Percentiles rank a stretch among this genome's conserved stretches.
phyloP scores from a whole-genome alignment of 2,113 vertebrate species.

The Motacilla alba region DNA sequence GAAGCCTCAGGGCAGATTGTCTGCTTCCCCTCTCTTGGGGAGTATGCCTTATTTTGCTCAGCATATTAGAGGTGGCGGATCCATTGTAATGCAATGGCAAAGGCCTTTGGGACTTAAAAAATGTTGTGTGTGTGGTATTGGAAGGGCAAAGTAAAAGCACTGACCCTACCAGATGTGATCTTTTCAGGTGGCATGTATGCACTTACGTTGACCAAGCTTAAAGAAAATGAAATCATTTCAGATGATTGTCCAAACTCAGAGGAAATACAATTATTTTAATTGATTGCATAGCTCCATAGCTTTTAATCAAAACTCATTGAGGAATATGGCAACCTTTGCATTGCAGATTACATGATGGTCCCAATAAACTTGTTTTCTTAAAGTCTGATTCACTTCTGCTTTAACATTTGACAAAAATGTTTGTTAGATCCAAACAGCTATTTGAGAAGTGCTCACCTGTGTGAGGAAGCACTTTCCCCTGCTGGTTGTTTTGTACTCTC shows the following conservation, averaged over 20 bases:
- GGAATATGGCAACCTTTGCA: neutral
- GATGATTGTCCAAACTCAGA: neutral
- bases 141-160: neutral
- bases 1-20: conserved; percentile 8
- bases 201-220: neutral
- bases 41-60: neutral
- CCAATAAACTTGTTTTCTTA: neutral
- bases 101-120: conserved; percentile 6
- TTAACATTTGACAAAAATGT: neutral
- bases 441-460: neutral
- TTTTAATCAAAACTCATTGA: neutral
- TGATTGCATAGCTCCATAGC: neutral
- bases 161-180: neutral
- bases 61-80: neutral
- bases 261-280: neutral
- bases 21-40: neutral
- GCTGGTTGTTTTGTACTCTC: neutral
- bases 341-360: neutral
- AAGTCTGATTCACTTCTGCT: neutral
- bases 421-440: neutral
- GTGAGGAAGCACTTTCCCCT: neutral
- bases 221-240: neutral
- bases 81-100: conserved; percentile 12
- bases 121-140: neutral
- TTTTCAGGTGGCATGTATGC: neutral